Evolutionary conservation across 2,797 vertebrate species (phyloP).

Genomic region (Acrossocheilus fasciatus): DNA sequence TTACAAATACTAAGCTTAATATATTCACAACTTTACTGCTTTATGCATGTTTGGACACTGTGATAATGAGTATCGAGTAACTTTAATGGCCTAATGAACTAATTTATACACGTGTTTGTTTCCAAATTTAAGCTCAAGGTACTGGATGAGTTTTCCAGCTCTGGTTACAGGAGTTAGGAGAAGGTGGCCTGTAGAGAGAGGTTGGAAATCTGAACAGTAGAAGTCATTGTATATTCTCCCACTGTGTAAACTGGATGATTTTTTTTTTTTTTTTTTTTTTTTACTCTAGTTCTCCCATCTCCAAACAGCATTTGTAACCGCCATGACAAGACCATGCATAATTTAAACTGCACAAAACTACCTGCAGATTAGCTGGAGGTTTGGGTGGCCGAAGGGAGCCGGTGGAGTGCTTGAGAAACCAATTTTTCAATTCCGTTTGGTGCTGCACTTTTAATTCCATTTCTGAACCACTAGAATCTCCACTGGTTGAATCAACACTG

Average conservation of each 20-base stretch:
- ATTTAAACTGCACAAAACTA: slow-evolving; percentile 36
- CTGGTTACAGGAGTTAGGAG: background rate
- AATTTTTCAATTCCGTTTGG: slow-evolving; percentile 10
- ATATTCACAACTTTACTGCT: background rate
- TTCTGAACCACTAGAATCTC: background rate
- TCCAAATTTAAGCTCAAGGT: background rate
- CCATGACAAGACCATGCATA: slow-evolving; percentile 42
- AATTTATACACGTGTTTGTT: background rate
- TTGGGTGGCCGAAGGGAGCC: background rate
- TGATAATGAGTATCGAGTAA: background rate
- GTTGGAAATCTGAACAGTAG: background rate
- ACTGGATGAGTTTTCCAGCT: background rate
- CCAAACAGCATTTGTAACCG: slow-evolving; percentile 13
- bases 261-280: slow-evolving; percentile 1
- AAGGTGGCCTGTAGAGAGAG: background rate
- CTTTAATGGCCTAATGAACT: slow-evolving; percentile 17
- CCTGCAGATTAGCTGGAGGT: slow-evolving; percentile 2
- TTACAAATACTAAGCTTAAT: background rate
- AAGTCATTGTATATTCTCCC: slow-evolving; percentile 5
- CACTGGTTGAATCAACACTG: slow-evolving; percentile 19
- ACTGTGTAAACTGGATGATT: background rate
- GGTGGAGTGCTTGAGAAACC: background rate
- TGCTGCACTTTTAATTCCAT: slow-evolving; percentile 3
- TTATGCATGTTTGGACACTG: background rate
- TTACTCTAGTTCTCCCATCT: background rate